phyloP scores from a whole-genome alignment of 2,888 invertebrate species.

The Acleris literana region DNA sequence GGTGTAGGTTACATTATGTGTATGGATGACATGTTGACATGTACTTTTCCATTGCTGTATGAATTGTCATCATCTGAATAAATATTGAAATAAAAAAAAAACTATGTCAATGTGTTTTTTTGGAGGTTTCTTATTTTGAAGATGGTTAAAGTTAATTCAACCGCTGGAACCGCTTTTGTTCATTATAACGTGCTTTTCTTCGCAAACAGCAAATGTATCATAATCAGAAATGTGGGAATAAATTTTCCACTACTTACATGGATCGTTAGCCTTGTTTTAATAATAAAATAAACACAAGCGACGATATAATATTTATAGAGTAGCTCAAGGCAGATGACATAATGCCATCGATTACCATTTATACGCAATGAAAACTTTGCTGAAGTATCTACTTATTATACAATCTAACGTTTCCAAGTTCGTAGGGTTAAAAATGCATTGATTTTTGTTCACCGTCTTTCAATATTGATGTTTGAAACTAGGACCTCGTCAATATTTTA shows the following conservation, averaged over 20 bases:
- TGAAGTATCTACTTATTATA: background rate
- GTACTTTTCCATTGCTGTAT: constrained; percentile 32
- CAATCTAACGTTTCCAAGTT: too few relatives aligned
- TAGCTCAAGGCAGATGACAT: constrained; percentile 7
- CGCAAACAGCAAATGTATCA: too few relatives aligned
- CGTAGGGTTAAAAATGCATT: too few relatives aligned
- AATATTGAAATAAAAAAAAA: background rate
- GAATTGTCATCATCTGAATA: constrained; percentile 21
- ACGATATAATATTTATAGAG: constrained; percentile 3
- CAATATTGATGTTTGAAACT: too few relatives aligned
- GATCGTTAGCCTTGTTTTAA: constrained; percentile 1
- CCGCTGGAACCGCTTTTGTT: too few relatives aligned
- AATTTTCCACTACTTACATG: background rate
- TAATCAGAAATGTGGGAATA: background rate
- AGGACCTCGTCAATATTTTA: too few relatives aligned
- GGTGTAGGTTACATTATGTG: constrained; percentile 39
- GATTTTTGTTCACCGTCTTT: accelerated
- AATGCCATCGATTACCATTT: background rate
- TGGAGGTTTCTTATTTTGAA: too few relatives aligned
- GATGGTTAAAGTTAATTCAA: too few relatives aligned
- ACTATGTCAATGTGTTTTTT: too few relatives aligned
- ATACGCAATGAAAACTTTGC: background rate
- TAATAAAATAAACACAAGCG: background rate
- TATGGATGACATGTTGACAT: constrained; percentile 29
- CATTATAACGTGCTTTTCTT: too few relatives aligned